Base-by-base conservation (phyloP, 2,888 invertebrate genomes). In the Herminia tarsipennalis region DNA sequence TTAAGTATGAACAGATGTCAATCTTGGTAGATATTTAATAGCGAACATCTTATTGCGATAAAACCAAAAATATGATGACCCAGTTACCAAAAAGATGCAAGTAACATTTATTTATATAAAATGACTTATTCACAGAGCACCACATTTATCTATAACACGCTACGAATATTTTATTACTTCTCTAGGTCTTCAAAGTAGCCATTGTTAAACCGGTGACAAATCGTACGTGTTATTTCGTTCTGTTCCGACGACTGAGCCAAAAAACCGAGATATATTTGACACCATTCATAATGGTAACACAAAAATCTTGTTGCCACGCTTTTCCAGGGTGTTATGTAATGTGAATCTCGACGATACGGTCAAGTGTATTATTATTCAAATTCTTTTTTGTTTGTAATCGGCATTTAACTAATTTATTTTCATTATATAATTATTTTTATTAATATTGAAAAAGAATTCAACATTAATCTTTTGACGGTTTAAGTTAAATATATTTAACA, bases 221-320 rank as follows among this genome's bases (percentile, higher is more conserved):
- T 62, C 0, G 25, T 27, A 47, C 37, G 27, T 54, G 49, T 53
- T 61, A 53, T 61, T 44, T 49, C 45, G 38, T 36, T 35, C 21
- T 36, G 35, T 50, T 41, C 43, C 30, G 37, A 41, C 22, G 39
- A 29, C 35, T 46, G 17, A 34, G 41, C 36, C 30, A 52, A 56
- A 66, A 66, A 66, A 20, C 32, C 27, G 28, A 54, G 58, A 62
- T 32, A 40, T 61, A 62, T 62, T 50, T 30, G 66, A 62, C 50
- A 50, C 62, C 39, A 62, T 62, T 43, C 35, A 57, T 62, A 62
- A 62, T 45, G 34, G 53, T 57, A 47, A 46, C 62, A 43, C 37
- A 50, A 25, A 62, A 50, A 44, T 42, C 54, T 25, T 30, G 29
- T 35, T 36, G 24, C 45, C 37, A 27, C 10, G 20, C 18, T 42